Evolutionary conservation across 2,888 invertebrate species (phyloP).

Genomic region (Baronia brevicornis): DNA sequence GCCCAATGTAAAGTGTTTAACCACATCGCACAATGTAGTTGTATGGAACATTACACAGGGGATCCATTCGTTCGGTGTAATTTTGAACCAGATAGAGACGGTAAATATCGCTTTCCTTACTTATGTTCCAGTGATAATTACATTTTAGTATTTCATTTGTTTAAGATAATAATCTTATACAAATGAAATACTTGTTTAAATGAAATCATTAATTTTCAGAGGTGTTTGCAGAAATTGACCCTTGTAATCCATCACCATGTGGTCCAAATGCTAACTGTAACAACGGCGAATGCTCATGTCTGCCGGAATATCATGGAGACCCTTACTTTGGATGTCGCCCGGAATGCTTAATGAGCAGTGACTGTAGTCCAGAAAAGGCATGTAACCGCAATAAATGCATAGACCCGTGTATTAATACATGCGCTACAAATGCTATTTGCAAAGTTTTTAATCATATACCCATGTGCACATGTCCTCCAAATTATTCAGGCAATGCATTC

Average conservation of each 20-base stretch:
- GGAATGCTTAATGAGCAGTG: constrained; percentile 85
- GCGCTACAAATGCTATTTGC: constrained; percentile 84
- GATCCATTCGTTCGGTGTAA: constrained; percentile 75
- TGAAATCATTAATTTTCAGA: constrained; percentile 39
- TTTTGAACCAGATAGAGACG: constrained; percentile 42
- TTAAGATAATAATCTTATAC: no score
- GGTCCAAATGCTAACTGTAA: constrained; percentile 83
- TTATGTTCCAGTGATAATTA: constrained; percentile 1
- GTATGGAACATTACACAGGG: constrained; percentile 72
- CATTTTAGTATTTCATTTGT: background rate
- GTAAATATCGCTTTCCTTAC: constrained; percentile 28
- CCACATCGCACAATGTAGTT: constrained; percentile 79
- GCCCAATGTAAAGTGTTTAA: constrained; percentile 77
- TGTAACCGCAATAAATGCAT: constrained; percentile 84
- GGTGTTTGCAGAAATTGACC: constrained; percentile 51
- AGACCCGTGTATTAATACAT: constrained; percentile 86
- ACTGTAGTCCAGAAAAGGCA: constrained; percentile 81
- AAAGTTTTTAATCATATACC: constrained; percentile 79
- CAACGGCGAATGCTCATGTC: constrained; percentile 81
- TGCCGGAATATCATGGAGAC: constrained; percentile 84
- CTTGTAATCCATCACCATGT: constrained; percentile 80
- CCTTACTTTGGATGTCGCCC: constrained; percentile 86
- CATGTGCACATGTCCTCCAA: constrained; percentile 75
- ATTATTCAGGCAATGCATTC: constrained; percentile 83
- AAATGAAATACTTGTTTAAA: no score